phyloP scores from a whole-genome alignment of 2,797 vertebrate genomes.

The Philypnodon macrostomus region DNA sequence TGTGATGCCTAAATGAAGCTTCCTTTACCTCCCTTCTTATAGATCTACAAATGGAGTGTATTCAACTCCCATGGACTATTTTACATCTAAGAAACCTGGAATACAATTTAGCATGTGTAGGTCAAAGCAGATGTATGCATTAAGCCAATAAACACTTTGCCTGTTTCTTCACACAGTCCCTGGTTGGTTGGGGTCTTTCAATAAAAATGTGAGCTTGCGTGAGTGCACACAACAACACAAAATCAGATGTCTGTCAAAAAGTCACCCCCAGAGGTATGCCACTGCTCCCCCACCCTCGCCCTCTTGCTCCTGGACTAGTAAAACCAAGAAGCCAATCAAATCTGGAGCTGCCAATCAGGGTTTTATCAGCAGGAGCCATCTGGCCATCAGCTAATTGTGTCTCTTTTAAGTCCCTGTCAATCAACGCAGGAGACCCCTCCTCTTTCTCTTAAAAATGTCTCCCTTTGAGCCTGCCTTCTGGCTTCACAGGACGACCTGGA shows the following conservation, averaged over 20 bases:
- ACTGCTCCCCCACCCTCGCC: constrained; percentile 41
- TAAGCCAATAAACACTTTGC: too few relatives aligned
- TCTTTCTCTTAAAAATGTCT: constrained; percentile 74
- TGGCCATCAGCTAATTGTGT: constrained; percentile 75
- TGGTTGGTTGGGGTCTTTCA: too few relatives aligned
- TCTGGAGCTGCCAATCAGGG: not conserved
- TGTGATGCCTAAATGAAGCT: too few relatives aligned
- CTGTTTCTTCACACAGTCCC: too few relatives aligned
- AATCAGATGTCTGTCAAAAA: constrained; percentile 59
- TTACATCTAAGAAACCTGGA: too few relatives aligned
- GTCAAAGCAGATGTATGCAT: too few relatives aligned
- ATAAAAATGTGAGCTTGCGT: too few relatives aligned
- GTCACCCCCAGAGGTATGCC: constrained; percentile 57
- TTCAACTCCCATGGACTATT: too few relatives aligned
- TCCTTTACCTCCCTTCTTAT: too few relatives aligned
- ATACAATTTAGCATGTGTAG: too few relatives aligned
- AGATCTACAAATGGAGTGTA: too few relatives aligned
- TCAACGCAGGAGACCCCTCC: constrained; percentile 44
- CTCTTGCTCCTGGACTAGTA: constrained; percentile 1
- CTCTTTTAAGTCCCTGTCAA: constrained; percentile 55
- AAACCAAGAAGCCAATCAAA: constrained; percentile 3
- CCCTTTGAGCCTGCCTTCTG: constrained; percentile 71
- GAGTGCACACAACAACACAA: constrained; percentile 37
- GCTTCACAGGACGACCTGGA: constrained; percentile 46
- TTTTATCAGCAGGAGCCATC: constrained; percentile 69